Conservation (phyloP, 2,113 vertebrate species). For the Mormyrus lacerda region DNA sequence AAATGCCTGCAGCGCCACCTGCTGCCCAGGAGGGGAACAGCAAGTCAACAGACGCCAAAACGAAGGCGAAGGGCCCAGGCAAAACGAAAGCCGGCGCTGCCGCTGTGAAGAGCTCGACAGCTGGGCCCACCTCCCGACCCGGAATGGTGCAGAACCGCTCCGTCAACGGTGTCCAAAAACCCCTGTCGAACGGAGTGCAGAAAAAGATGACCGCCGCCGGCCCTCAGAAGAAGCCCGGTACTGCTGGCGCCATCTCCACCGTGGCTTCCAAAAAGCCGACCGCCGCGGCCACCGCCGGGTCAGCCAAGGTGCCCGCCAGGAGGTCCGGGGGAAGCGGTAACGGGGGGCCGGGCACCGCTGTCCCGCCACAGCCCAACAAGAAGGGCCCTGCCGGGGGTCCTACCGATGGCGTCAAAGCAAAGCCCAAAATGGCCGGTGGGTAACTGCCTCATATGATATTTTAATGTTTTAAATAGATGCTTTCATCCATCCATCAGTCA, state of each 20-base stretch:
- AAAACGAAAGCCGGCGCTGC: conserved; percentile 53
- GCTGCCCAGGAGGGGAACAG: conserved; percentile 41
- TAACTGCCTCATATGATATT: not conserved
- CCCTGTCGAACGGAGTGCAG: conserved; percentile 40
- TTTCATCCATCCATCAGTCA: not conserved
- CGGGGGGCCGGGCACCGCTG: conserved; percentile 32
- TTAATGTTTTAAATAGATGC: not conserved
- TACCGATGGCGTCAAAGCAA: conserved; percentile 49
- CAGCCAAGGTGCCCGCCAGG: conserved; percentile 29
- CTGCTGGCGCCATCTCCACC: not conserved
- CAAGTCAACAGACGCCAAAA: conserved; percentile 54
- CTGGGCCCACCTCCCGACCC: conserved; percentile 38
- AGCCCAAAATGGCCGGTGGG: conserved; percentile 55
- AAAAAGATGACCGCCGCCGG: conserved; percentile 49
- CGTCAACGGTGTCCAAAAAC: conserved; percentile 55
- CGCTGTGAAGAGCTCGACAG: conserved; percentile 35
- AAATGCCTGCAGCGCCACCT: conserved; percentile 34
- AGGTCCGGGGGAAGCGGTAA: conserved; percentile 38
- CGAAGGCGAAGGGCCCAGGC: conserved; percentile 47
- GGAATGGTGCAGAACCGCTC: conserved; percentile 48
- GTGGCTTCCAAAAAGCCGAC: conserved; percentile 45
- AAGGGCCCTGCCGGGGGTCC: conserved; percentile 39
- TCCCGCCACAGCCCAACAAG: conserved; percentile 40
- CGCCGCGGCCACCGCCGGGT: not conserved
- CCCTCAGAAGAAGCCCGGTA: conserved; percentile 36